Evolutionary conservation across 2,888 invertebrate species (phyloP).

Genomic region (Biston betularia): DNA sequence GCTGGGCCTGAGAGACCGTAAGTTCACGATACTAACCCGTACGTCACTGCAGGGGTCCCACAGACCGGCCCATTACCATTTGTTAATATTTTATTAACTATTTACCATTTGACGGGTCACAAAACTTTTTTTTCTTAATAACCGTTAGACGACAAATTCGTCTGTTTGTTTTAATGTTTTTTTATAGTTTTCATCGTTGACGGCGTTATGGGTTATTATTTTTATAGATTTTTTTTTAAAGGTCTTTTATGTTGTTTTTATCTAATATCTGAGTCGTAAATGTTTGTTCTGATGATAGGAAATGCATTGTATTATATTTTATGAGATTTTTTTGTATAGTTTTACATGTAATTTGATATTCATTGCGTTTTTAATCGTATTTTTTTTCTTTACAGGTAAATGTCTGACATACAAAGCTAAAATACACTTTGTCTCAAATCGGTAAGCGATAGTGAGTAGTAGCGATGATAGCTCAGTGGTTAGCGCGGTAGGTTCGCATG

Average conservation of each 20-base stretch:
- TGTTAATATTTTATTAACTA: conserved; percentile 64
- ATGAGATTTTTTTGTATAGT: conserved; percentile 19
- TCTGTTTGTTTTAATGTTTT: conserved; percentile 42
- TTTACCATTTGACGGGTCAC: conserved; percentile 56
- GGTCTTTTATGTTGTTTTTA: conserved; percentile 33
- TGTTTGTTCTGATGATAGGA: conserved; percentile 32
- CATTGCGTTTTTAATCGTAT: conserved; percentile 28
- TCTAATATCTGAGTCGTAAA: conserved; percentile 31
- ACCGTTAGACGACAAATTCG: conserved; percentile 43
- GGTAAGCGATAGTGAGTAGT: too few species aligned
- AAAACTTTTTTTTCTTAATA: conserved; percentile 40
- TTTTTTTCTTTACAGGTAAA: conserved; percentile 44
- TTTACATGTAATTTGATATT: conserved; percentile 8
- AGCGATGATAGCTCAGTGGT: too few species aligned
- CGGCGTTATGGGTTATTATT: conserved; percentile 39
- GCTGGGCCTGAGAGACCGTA: conserved; percentile 40
- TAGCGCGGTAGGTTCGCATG: too few species aligned
- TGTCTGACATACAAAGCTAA: conserved; percentile 17
- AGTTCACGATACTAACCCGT: conserved; percentile 44
- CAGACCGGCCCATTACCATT: conserved; percentile 58
- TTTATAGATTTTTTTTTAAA: conserved; percentile 37
- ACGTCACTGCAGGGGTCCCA: conserved; percentile 43
- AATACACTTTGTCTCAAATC: not conserved
- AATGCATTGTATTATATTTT: conserved; percentile 36
- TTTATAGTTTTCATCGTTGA: conserved; percentile 38